These are phyloP conservation scores for Pangasius djambal DNA, from an alignment of 2,797 vertebrate species.

Conservation along the genomic window DNA sequence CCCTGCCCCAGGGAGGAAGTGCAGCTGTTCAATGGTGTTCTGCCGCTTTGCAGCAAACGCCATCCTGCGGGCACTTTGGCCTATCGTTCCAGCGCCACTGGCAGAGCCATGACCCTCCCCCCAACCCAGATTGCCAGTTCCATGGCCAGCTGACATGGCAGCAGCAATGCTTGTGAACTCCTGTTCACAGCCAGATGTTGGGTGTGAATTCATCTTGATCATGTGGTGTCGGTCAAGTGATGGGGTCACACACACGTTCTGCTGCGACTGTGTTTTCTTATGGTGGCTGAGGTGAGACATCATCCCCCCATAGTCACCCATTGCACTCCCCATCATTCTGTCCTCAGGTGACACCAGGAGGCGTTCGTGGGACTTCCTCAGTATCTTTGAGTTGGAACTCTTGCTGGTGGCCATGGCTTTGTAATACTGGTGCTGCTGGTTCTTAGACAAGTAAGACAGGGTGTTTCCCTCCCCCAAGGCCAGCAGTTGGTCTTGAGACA, in stretches of 20 bases:
- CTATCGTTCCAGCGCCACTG: constrained; percentile 52
- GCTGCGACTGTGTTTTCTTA: constrained; percentile 85
- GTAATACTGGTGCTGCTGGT: constrained; percentile 82
- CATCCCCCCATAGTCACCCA: constrained; percentile 66
- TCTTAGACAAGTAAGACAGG: constrained; percentile 76
- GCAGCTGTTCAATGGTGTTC: constrained; percentile 90
- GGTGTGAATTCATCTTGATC: constrained; percentile 89
- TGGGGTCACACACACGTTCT: constrained; percentile 82
- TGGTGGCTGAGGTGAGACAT: constrained; percentile 76
- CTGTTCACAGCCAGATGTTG: constrained; percentile 75
- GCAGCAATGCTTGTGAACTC: constrained; percentile 64
- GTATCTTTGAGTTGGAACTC: constrained; percentile 67
- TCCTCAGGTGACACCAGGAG: constrained; percentile 78
- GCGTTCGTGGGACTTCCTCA: constrained; percentile 80
- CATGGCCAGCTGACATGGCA: constrained; percentile 51
- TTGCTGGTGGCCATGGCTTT: constrained; percentile 76
- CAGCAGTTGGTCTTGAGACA: constrained; percentile 89
- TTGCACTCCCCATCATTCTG: constrained; percentile 61
- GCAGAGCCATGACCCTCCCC: constrained; percentile 58
- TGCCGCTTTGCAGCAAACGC: constrained; percentile 86
- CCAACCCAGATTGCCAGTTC: constrained; percentile 51
- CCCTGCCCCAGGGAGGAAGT: constrained; percentile 81
- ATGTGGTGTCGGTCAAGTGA: constrained; percentile 85
- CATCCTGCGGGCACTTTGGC: constrained; percentile 77
- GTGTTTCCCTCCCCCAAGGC: constrained; percentile 77